Conservation (phyloP, 2,797 vertebrate genomes). For the Mionectes olivaceus region DNA sequence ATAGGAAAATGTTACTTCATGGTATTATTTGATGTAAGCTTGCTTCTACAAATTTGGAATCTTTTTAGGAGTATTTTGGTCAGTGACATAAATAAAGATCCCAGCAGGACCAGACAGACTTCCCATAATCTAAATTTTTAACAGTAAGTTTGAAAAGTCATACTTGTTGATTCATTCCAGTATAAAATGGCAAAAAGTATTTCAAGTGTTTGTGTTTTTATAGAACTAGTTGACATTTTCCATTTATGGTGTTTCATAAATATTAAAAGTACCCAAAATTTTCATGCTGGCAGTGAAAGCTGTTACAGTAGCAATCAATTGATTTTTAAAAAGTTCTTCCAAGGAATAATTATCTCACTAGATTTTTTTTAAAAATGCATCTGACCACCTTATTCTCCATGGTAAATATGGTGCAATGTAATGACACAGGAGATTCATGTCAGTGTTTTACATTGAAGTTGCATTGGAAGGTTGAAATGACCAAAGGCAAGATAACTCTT, state of each 20-base stretch:
- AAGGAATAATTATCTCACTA: background rate
- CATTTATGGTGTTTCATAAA: background rate
- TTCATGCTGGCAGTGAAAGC: background rate
- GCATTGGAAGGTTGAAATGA: background rate
- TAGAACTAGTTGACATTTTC: background rate
- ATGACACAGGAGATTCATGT: background rate
- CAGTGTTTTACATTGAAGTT: background rate
- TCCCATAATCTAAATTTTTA: background rate
- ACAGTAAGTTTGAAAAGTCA: background rate
- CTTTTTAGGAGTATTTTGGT: background rate
- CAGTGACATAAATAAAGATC: background rate
- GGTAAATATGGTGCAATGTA: background rate
- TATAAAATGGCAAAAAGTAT: background rate
- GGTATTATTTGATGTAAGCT: background rate
- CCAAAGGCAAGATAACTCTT: background rate
- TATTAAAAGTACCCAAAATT: background rate
- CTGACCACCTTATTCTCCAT: background rate
- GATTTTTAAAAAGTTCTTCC: slow-evolving; percentile 3
- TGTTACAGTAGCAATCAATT: background rate
- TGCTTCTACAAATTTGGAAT: background rate
- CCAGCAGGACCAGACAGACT: background rate
- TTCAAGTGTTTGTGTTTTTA: background rate
- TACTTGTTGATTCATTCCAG: background rate
- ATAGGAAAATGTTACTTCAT: background rate
- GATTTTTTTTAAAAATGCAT: background rate